phyloP scores from a whole-genome alignment of 2,113 vertebrate genomes.

The Gymnorhina tibicen region DNA sequence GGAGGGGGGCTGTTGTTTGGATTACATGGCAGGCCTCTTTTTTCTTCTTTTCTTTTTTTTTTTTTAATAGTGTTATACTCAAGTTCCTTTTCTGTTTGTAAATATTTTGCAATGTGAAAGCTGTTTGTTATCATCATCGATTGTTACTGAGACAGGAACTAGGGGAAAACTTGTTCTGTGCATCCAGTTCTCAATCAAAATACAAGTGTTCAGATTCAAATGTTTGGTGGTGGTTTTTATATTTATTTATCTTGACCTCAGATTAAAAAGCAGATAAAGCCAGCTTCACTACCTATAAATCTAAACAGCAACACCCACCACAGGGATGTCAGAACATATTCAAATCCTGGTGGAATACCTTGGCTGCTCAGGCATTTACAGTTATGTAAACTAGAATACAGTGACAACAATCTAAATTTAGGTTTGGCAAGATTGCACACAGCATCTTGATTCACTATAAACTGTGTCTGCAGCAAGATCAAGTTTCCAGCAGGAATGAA shows the following conservation, averaged over 20 bases:
- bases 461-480: not conserved
- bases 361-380: not conserved
- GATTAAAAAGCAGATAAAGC: not conserved
- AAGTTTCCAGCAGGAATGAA: not conserved
- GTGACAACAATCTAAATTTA: not conserved
- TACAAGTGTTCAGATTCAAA: not conserved
- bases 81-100: not conserved
- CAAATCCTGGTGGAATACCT: not conserved
- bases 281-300: not conserved
- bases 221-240: not conserved
- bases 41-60: fast-evolving
- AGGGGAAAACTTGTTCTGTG: not conserved
- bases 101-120: not conserved
- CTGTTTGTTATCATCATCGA: not conserved
- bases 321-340: not conserved
- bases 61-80: not conserved
- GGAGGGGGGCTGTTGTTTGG: fast-evolving
- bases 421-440: not conserved
- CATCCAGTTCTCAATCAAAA: not conserved
- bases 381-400: not conserved
- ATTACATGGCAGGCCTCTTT: not conserved
- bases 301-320: not conserved
- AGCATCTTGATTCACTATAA: not conserved
- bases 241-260: not conserved
- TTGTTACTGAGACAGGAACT: not conserved